Base-by-base conservation (phyloP, 2,797 vertebrate genomes). In the Scolopax rusticola region DNA sequence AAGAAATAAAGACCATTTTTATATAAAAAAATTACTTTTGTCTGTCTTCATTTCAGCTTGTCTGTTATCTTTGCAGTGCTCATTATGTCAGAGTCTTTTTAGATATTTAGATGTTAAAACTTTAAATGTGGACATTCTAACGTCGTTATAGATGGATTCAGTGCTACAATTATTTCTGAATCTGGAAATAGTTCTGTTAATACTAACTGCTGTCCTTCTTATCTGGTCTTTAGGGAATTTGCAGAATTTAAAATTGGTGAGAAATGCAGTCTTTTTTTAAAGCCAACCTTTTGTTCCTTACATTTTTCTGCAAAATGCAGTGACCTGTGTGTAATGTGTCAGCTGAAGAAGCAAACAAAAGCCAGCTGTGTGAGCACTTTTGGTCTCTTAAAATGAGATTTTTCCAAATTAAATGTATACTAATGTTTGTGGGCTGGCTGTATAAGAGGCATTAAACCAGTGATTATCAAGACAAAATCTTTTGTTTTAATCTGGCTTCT, bases 1-100 rank as follows among this genome's bases (percentile, higher is more conserved):
- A 98, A 97, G 96, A 96, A 98, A 98, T 98, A 98, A 98, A 98
- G 84, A 89, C 68, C 79, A 92, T 95, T 98, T 98, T 98, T 97
- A 93, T 97, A 98, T 97, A n/a, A 95, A 96, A 96, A 93, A 93
- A 73, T 95, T 73, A 41, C 36, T 88, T 89, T 38, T 59, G 94
- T 97, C 90, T 98, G 98, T 97, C 90, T 96, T 97, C 90, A 93
- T 97, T 97, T 96, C 96, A 95, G 40, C 63, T 92, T 96, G 36
- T 63, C 41, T 96, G 7, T 33, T 88, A 87, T 41, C 65, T 82
- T 95, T 48, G 21, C 51, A 53, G 21, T 83, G 64, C 41, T 83
- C 5, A 1, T 47, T 70, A 45, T 36, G 24, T 40, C 43, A 18
- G 7, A 47, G 41, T 53, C n/a, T 81, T 20, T 19, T 50, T 50